A percentile compares a stretch with the other conserved stretches of the same genome.
phyloP scores from a whole-genome alignment of 1,140 invertebrate genomes.

The Nomia melanderi region DNA sequence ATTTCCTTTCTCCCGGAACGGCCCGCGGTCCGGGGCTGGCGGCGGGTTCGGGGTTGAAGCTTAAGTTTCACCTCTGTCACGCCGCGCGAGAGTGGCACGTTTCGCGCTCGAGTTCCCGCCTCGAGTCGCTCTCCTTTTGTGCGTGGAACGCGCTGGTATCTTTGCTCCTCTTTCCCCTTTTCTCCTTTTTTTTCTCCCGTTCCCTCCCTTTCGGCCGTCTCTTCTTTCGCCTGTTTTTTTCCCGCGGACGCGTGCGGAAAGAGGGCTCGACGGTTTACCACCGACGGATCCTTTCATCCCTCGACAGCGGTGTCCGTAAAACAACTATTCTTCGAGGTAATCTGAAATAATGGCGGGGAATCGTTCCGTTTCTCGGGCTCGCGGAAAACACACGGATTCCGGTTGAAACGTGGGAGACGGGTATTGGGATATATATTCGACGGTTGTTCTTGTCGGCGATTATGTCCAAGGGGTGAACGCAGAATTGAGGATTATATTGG shows the following conservation, averaged over 20 bases:
- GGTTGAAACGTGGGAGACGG: too few species aligned
- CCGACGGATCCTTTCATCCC: background rate
- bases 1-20: constrained; percentile 1
- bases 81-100: constrained; percentile 3
- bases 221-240: background rate
- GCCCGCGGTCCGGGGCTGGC: too few species aligned
- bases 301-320: background rate
- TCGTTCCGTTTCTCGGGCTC: background rate
- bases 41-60: background rate
- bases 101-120: constrained; percentile 12
- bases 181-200: background rate
- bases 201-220: background rate
- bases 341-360: background rate
- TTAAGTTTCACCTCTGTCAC: constrained; percentile 11
- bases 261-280: background rate
- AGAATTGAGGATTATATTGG: too few species aligned
- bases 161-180: background rate
- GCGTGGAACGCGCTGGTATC: background rate
- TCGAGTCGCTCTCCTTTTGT: background rate
- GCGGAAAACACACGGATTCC: too few species aligned
- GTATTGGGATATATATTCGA: too few species aligned
- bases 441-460: too few species aligned
- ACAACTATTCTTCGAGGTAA: constrained; percentile 4
- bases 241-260: background rate
- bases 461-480: too few species aligned